A percentile compares a stretch with the other conserved stretches of the same genome.
phyloP scores from a whole-genome alignment of 2,888 invertebrate genomes.

The Phasia obesa region DNA sequence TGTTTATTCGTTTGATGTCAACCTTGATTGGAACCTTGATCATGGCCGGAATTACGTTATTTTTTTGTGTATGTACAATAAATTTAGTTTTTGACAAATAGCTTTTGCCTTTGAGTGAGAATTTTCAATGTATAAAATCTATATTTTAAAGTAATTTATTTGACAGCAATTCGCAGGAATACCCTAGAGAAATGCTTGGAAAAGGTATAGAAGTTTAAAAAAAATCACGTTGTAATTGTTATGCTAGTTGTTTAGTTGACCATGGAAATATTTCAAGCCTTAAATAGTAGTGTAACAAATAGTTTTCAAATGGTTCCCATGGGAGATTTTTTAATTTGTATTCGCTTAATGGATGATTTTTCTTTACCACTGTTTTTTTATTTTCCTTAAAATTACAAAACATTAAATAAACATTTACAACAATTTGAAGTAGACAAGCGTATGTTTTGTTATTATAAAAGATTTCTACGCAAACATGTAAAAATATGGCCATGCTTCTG shows the following conservation, averaged over 20 bases:
- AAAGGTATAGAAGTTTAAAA: conserved; percentile 16
- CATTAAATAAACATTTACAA: neutral
- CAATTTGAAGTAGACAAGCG: neutral
- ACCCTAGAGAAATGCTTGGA: conserved; percentile 38
- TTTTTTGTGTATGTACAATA: too few relatives aligned
- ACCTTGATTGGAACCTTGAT: too few relatives aligned
- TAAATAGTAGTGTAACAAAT: conserved; percentile 67
- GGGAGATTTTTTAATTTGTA: conserved; percentile 59
- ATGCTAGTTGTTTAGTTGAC: conserved; percentile 6
- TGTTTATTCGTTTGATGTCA: too few relatives aligned
- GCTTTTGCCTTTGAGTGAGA: too few relatives aligned
- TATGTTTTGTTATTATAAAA: neutral
- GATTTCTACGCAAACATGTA: conserved; percentile 1
- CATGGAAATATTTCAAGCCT: conserved; percentile 23
- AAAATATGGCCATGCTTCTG: conserved; percentile 35
- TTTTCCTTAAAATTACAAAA: conserved; percentile 5
- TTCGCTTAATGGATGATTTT: conserved; percentile 35
- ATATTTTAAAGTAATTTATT: conserved; percentile 15
- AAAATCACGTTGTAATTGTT: conserved; percentile 43
- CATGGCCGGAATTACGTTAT: too few relatives aligned
- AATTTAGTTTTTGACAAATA: neutral
- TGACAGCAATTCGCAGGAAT: conserved; percentile 16
- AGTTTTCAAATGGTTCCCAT: conserved; percentile 69
- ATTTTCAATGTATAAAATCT: neutral
- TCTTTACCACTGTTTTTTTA: neutral